These are phyloP conservation scores for Spongilla lacustris DNA, from an alignment of 37 sponge, comb jelly and placozoan genomes.

Conservation along the genomic window DNA sequence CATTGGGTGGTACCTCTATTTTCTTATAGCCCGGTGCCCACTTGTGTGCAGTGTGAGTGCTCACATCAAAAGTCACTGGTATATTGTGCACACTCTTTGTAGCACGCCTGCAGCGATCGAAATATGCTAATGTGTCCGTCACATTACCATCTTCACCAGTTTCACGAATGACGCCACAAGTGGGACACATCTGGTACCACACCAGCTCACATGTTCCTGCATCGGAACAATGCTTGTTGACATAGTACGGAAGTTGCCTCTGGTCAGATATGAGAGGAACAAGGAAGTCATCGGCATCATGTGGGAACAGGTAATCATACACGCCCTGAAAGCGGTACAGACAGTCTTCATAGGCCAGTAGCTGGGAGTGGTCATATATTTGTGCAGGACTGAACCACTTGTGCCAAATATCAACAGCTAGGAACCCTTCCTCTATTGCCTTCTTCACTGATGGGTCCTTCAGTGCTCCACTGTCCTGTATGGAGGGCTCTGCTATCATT, in stretches of 20 bases:
- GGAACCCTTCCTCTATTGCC: conserved; percentile 19
- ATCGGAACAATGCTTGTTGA: conserved; percentile 12
- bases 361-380: conserved; percentile 25
- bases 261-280: conserved; percentile 24
- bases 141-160: conserved; percentile 22
- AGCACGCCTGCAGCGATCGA: background rate
- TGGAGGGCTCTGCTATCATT: conserved; percentile 7
- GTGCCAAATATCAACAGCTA: conserved; percentile 31
- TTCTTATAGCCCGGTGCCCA: background rate
- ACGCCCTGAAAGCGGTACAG: conserved; percentile 28
- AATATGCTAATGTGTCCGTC: background rate
- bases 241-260: conserved; percentile 15
- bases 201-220: conserved; percentile 11
- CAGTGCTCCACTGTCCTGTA: background rate
- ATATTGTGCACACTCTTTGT: background rate
- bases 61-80: background rate
- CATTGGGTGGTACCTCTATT: background rate
- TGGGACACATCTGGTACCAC: conserved; percentile 39
- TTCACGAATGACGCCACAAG: background rate
- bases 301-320: conserved; percentile 26
- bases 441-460: background rate
- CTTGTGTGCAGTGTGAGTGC: conserved; percentile 1
- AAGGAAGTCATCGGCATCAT: conserved; percentile 56
- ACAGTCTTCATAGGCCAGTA: conserved; percentile 38
- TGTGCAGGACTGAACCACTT: conserved; percentile 10